phyloP scores from a whole-genome alignment of 35 echinoderm and acorn worm species.

The Ophioderma brevispina region DNA sequence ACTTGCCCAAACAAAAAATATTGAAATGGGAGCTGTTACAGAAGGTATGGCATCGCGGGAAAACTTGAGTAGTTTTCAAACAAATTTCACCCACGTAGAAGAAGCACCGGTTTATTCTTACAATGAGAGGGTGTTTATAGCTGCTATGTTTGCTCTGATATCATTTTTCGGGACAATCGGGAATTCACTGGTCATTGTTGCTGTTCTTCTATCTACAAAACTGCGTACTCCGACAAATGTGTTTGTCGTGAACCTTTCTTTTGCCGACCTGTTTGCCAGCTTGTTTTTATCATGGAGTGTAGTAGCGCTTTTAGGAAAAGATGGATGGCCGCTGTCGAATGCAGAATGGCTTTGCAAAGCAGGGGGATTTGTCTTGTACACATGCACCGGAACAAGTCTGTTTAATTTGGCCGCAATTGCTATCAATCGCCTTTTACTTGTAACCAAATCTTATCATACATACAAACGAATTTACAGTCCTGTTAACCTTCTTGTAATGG shows the following conservation, averaged over 20 bases:
- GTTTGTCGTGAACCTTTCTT: conserved; percentile 93
- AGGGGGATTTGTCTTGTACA: conserved; percentile 56
- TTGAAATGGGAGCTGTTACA: no score
- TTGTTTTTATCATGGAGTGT: conserved; percentile 62
- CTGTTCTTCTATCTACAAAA: conserved; percentile 65
- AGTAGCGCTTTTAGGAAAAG: conserved; percentile 31
- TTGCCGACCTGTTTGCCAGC: conserved; percentile 78
- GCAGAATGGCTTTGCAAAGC: conserved; percentile 57
- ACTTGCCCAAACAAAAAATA: no score
- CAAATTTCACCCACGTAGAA: background rate
- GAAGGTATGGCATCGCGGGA: background rate
- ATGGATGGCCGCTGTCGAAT: conserved; percentile 44
- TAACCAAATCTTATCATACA: conserved; percentile 52
- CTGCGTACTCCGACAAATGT: conserved; percentile 88
- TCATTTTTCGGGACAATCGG: conserved; percentile 69
- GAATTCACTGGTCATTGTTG: conserved; percentile 75
- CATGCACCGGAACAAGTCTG: conserved; percentile 60
- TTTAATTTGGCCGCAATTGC: conserved; percentile 79
- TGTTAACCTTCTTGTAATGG: conserved; percentile 46
- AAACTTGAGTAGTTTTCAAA: background rate
- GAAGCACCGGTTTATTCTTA: background rate
- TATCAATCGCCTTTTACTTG: conserved; percentile 61
- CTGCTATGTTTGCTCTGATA: conserved; percentile 66
- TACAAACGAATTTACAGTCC: conserved; percentile 59
- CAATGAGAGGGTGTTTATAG: conserved; percentile 59